Percentiles rank a stretch among this genome's conserved stretches.
Evolutionary conservation across 2,797 vertebrate species (phyloP).

Genomic region (Euthynnus affinis): DNA sequence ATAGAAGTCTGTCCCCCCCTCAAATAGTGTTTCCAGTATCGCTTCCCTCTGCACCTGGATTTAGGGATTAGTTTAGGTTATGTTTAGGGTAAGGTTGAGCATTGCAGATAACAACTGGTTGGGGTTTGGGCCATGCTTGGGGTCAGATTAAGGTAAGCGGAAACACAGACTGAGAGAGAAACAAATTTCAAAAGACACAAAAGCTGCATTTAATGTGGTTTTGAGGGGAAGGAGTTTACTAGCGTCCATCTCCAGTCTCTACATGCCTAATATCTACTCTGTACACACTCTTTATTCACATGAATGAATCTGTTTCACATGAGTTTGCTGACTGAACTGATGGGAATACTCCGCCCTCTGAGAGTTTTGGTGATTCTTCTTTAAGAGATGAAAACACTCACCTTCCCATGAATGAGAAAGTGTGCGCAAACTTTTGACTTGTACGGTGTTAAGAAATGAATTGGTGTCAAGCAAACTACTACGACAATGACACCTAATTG

Average conservation of each 20-base stretch:
- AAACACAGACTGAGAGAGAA: slow-evolving; percentile 1
- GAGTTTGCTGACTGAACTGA: not conserved
- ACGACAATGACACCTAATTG: slow-evolving; percentile 23
- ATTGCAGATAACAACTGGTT: not conserved
- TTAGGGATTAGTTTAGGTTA: not conserved
- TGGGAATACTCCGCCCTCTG: not conserved
- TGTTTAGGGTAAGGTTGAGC: not conserved
- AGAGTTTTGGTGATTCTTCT: too few relatives aligned
- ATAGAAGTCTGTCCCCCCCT: not conserved
- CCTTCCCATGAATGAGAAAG: not conserved
- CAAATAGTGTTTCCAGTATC: not conserved
- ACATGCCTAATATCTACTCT: not conserved
- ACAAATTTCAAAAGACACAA: slow-evolving; percentile 1
- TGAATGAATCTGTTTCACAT: not conserved
- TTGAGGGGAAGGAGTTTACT: not conserved
- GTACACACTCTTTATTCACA: not conserved
- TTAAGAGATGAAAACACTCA: not conserved
- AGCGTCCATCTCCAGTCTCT: not conserved
- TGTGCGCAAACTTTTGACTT: too few relatives aligned
- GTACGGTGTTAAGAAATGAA: slow-evolving; percentile 17
- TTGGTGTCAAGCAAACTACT: slow-evolving; percentile 7
- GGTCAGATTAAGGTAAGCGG: slow-evolving; percentile 3
- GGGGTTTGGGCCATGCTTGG: not conserved
- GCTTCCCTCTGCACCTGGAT: not conserved
- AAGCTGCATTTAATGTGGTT: not conserved